Evolutionary conservation across 2,113 vertebrate genomes (phyloP).

Genomic region (Burhinus oedicnemus): DNA sequence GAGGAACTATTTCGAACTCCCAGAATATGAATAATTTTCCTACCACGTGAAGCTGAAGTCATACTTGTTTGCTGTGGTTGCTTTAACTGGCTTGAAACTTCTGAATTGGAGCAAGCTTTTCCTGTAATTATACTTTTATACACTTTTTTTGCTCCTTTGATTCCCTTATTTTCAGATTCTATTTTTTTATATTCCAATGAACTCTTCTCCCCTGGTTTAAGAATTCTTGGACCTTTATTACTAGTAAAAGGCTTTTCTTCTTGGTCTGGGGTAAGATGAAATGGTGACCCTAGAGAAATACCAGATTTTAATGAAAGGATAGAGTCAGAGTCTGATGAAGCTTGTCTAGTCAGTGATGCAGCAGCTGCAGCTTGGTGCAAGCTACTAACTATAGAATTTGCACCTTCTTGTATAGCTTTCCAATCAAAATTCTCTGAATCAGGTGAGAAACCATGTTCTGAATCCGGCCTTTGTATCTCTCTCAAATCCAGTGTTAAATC

Average conservation of each 20-base stretch:
- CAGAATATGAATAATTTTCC: constrained; percentile 85
- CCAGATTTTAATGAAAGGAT: constrained; percentile 92
- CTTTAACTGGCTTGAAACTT: constrained; percentile 74
- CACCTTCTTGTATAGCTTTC: constrained; percentile 96
- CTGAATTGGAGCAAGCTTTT: constrained; percentile 82
- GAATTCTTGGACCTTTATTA: constrained; percentile 85
- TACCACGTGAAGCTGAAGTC: constrained; percentile 82
- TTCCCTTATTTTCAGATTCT: constrained; percentile 82
- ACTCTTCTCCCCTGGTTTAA: constrained; percentile 87
- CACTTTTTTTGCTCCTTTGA: constrained; percentile 91
- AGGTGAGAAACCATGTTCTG: constrained; percentile 85
- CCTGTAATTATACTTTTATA: constrained; percentile 92
- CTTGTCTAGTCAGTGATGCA: constrained; percentile 86
- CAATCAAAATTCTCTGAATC: constrained; percentile 95
- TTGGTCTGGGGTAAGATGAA: constrained; percentile 84
- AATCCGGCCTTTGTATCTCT: constrained; percentile 82
- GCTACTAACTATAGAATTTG: constrained; percentile 94
- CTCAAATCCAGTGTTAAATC: constrained; percentile 80
- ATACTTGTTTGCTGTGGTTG: constrained; percentile 75
- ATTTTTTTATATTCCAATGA: constrained; percentile 83
- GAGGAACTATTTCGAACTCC: constrained; percentile 85
- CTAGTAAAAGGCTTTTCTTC: constrained; percentile 78
- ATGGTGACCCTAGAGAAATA: constrained; percentile 90
- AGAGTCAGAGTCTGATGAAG: constrained; percentile 92
- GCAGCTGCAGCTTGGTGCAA: constrained; percentile 88